Percentiles rank a stretch among this genome's conserved stretches.
phyloP scores from a whole-genome alignment of 2,113 vertebrate species.

The Pantherophis guttatus region DNA sequence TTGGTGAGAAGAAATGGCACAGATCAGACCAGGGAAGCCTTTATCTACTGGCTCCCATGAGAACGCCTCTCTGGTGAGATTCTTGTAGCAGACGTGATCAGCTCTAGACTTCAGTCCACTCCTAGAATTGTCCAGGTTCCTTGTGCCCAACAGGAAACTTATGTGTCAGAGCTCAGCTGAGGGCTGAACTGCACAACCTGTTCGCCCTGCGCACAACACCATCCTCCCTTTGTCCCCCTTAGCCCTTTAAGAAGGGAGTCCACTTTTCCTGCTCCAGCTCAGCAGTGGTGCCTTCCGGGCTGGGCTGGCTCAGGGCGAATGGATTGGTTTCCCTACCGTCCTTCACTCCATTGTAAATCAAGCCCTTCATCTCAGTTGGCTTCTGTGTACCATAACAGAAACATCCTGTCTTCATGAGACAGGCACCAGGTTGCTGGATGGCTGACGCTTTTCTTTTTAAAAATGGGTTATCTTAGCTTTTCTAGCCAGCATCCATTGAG shows the following conservation, averaged over 20 bases:
- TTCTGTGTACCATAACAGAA: background rate
- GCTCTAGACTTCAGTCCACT: background rate
- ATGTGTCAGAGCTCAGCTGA: background rate
- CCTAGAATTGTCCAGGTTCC: no score
- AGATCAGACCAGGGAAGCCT: no score
- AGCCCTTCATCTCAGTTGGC: background rate
- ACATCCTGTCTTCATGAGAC: background rate
- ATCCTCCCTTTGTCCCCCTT: background rate
- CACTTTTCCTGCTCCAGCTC: background rate
- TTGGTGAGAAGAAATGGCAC: background rate
- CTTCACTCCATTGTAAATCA: background rate
- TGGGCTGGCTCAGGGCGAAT: background rate
- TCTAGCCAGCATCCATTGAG: background rate
- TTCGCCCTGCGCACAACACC: background rate
- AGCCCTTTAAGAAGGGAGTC: background rate
- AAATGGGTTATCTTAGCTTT: background rate
- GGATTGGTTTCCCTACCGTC: background rate
- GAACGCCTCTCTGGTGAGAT: background rate
- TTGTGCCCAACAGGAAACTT: background rate
- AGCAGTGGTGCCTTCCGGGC: background rate
- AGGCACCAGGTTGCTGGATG: background rate
- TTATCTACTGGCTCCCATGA: no score
- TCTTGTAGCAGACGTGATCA: background rate
- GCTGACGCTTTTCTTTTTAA: background rate
- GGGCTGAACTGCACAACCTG: background rate